Evolutionary conservation across 2,797 vertebrate genomes (phyloP), one percentile per base, ranked within the genome.

Genomic region (Crax fasciolata): DNA sequence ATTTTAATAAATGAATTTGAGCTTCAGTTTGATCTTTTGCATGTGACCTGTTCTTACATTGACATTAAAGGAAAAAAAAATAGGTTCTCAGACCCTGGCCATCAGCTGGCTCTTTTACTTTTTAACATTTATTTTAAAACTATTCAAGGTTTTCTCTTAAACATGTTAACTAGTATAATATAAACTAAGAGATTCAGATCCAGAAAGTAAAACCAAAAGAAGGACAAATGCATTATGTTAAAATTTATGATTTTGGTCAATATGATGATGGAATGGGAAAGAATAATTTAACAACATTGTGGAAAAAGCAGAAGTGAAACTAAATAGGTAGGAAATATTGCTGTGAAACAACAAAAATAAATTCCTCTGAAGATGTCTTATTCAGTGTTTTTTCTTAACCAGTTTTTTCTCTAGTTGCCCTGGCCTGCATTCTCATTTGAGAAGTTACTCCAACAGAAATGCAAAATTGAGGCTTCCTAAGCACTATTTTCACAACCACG

Each of bases 1-100:
- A 49, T 51, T 96, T 92, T 77, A 87, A 62, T 73, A 89, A 87
- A 61, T 39, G 2, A 91, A 70, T 72, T 51, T 48, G 68, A 92
- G 8, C 18, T 84, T 92, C 65, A 68, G 25, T 76, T 38, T 86
- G 21, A 49, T 24, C 11, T 61, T 93, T 87, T 79, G 58, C 25
- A 83, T 11, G 13, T 35, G 59, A 71, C n/a, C 14, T 89, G 9
- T 38, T 77, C n/a, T 91, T 80, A 74, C 8, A 41, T 0, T 59
- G 57, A 57, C 51, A 54, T 61, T 62, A 84, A 75, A 51, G n/a
- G 49, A 80, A 35, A 68, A 74, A 46, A 89, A 88, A 39, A 15
- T 0, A 71, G 5, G 10, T 65, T 74, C 16, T 65, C 18, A 39
- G 39, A 79, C 13, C 9, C 58, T 62, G 46, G 39, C 15, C 25